phyloP scores from a whole-genome alignment of 2,113 vertebrate genomes.

The Pimephales promelas region DNA sequence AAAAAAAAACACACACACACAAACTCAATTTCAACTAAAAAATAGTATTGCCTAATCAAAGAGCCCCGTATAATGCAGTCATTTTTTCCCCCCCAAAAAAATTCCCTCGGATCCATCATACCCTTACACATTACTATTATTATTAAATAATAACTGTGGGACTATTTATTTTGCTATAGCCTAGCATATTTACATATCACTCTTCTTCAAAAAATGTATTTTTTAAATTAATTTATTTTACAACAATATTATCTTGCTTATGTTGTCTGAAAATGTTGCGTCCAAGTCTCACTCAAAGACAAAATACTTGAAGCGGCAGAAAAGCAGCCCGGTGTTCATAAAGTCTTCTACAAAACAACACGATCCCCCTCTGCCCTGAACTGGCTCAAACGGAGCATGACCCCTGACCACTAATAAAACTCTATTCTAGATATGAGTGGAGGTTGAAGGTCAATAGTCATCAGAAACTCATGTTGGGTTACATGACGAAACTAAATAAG shows the following conservation, averaged over 20 bases:
- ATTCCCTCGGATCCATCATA: not conserved
- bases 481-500: not conserved
- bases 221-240: too few species aligned
- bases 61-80: not conserved
- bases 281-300: not conserved
- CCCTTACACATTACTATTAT: not conserved
- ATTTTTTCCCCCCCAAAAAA: too few species aligned
- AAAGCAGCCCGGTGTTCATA: slow-evolving; percentile 1
- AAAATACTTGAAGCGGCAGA: not conserved
- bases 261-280: not conserved
- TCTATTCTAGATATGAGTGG: not conserved
- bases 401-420: not conserved
- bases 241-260: not conserved
- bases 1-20: slow-evolving; percentile 1
- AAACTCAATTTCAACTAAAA: slow-evolving; percentile 1
- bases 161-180: slow-evolving; percentile 3
- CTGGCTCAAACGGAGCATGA: not conserved
- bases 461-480: not conserved
- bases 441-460: not conserved
- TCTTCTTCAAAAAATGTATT: too few species aligned
- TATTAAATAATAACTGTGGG: not conserved
- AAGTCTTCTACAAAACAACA: slow-evolving; percentile 6
- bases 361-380: not conserved
- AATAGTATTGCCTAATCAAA: not conserved
- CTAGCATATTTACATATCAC: not conserved